Base-by-base conservation (phyloP, 2,113 vertebrate genomes). In the Anguilla rostrata region DNA sequence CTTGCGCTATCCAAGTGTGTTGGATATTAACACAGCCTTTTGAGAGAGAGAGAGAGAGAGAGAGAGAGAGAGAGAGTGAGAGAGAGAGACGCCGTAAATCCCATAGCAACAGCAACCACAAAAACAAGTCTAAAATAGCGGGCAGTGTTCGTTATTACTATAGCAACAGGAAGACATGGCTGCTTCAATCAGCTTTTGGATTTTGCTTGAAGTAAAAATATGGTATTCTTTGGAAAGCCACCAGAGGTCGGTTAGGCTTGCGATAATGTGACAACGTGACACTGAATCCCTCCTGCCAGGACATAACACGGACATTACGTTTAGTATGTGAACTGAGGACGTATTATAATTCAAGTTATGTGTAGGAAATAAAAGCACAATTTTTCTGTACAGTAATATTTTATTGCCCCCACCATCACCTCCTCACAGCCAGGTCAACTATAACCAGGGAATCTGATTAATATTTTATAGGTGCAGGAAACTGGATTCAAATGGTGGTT, bases 61-160 rank as follows among this genome's bases (percentile, higher is more conserved):
- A 49, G 84, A 86, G 81, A 81, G 6, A 83, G 57, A 86, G 88
- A 92, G 81, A 91, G 86, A 88, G 87, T 84, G 85, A 87, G 71
- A 85, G 89, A 91, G 89, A 92, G 86, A 89, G 88, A 84, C 88
- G 87, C 86, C 93, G 94, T 92, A 96, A 95, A 96, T 96, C 95
- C 95, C 95, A 96, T 96, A 94, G 95, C 95, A 96, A 96, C 95
- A 96, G 94, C 94, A 93, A 94, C 94, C 94, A 93, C 92, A 95
- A 86, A 94, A 96, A 96, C 94, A 96, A 93, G 94, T 95, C 93
- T 95, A 95, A 95, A 96, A 96, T 95, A 96, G 94, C 94, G 94
- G 94, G 95, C 95, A 96, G 95, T 96, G 95, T 96, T 95, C 94
- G 92, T 94, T 96, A 95, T 96, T 93, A 92, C 95, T 96, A 96